Base-by-base conservation (phyloP, 2,888 invertebrate species). In the Euzophera pinguis region DNA sequence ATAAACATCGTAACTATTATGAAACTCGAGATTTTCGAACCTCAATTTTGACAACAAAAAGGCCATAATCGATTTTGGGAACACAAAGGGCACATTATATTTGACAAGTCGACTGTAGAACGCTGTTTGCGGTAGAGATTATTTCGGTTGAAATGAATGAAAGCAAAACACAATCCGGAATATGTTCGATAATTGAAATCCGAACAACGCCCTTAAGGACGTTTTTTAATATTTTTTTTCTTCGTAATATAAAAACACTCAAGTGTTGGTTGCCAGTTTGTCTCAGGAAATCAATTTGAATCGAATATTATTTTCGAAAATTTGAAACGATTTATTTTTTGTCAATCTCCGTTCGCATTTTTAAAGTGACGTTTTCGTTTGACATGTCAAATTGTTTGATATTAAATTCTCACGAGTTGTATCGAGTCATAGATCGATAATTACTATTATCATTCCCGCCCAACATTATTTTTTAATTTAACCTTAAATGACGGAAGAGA, bases 31-130 rank as follows among this genome's bases (percentile, higher is more conserved):
- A 90, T 82, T 80, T 83, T 81, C 72, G 79, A 88, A 79, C 88
- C 88, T 84, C 88, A 86, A 87, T 87, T 89, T 87, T 88, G 88
- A 89, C 87, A 89, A 88, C 90, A 89, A 89, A 90, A 89, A 89
- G 88, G 80, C 82, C 76, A 81, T 89, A 90, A 90, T 90, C 90
- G 90, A 89, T 89, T 90, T 88, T 82, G 69, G 77, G 75, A 71
- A 61, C 72, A 87, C 87, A 90, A 89, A 86, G 76, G 76, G 64
- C 62, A 83, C 74, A 86, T 89, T 89, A 86, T 90, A 84, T 87
- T 84, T 90, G 85, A 84, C 88, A 85, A 88, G 85, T 86, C 87
- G 81, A 83, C 86, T 87, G 87, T 80, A 82, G 78, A 77, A 74
- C 78, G 79, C 70, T 90, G 90, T 89, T 90, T 90, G 90, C 83